Conservation (phyloP, 2,113 vertebrate genomes). For the Vanacampus margaritifer region DNA sequence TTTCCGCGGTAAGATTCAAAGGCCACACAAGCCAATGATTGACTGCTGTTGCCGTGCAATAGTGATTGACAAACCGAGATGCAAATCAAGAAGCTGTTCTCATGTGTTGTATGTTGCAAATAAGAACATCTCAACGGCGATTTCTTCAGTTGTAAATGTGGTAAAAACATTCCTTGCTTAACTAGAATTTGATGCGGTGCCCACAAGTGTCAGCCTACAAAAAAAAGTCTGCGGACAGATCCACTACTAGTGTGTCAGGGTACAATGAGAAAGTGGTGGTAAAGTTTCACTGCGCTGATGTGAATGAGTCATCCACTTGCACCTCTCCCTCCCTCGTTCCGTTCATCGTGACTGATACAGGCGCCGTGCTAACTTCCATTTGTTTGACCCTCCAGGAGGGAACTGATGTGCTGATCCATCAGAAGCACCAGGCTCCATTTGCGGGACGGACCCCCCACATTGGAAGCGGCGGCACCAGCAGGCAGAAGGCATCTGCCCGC, state of each 20-base stretch:
- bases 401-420: constrained; percentile 71
- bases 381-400: constrained; percentile 67
- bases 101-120: background rate
- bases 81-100: background rate
- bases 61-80: constrained; percentile 33
- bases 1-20: constrained; percentile 17
- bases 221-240: no score
- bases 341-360: constrained; percentile 60
- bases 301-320: constrained; percentile 21
- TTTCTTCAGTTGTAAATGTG: no score
- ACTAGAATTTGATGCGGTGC: no score
- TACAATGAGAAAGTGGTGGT: background rate
- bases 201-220: no score
- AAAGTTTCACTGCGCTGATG: constrained; percentile 12
- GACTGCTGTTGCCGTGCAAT: constrained; percentile 10
- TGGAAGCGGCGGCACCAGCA: constrained; percentile 65
- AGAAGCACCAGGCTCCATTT: constrained; percentile 65
- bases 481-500: constrained; percentile 28
- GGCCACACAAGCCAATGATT: constrained; percentile 39
- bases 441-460: constrained; percentile 63
- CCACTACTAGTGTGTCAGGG: background rate
- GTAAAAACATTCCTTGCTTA: no score
- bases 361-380: constrained; percentile 55
- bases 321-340: constrained; percentile 20
- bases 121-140: background rate